Evolutionary conservation across 2,797 vertebrate genomes (phyloP).

Genomic region (Anomalospiza imberbis): DNA sequence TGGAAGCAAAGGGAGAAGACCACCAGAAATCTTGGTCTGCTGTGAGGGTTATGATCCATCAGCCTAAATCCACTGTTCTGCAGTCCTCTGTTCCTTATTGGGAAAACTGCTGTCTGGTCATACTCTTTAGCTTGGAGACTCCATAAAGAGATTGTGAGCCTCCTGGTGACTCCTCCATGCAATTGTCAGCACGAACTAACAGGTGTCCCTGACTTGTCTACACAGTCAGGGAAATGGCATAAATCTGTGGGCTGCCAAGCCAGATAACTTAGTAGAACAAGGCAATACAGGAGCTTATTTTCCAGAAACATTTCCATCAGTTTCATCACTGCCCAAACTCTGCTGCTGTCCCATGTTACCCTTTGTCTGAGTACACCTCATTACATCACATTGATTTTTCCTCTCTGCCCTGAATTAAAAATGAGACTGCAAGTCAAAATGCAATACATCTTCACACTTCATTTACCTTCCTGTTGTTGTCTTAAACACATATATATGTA

Average conservation of each 20-base stretch:
- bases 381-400: neutral
- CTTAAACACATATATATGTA: neutral
- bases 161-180: neutral
- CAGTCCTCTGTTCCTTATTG: neutral
- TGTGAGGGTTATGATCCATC: neutral
- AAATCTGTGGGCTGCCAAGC: neutral
- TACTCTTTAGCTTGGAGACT: neutral
- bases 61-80: neutral
- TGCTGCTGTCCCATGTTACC: neutral
- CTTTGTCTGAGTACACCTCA: neutral
- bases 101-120: neutral
- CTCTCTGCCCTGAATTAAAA: neutral
- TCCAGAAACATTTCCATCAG: neutral
- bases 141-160: neutral
- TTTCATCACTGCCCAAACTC: neutral
- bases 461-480: neutral
- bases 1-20: neutral
- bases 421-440: neutral
- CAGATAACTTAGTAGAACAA: neutral
- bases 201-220: neutral
- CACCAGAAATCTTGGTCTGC: neutral
- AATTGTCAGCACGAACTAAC: neutral
- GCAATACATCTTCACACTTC: neutral
- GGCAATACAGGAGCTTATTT: neutral
- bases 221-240: rapidly evolving